phyloP scores from a whole-genome alignment of 2,888 invertebrate species.

The Stomorhina lunata region DNA sequence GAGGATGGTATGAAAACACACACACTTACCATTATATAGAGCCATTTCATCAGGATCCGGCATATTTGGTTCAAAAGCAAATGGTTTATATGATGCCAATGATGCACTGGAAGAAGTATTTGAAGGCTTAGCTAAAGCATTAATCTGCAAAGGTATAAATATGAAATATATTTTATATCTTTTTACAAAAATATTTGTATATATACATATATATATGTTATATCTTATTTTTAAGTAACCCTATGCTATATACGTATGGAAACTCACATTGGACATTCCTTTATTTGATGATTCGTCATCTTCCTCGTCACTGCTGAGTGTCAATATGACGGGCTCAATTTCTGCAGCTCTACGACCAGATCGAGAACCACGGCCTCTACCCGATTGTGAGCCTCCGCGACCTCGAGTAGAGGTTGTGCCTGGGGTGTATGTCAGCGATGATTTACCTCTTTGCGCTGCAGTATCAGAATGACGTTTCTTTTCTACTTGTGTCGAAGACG shows the following conservation, averaged over 20 bases:
- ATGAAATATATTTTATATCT: not conserved
- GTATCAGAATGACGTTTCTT: constrained; percentile 71
- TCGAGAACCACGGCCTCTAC: constrained; percentile 78
- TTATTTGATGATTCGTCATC: constrained; percentile 77
- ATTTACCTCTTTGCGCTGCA: constrained; percentile 47
- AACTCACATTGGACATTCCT: constrained; percentile 71
- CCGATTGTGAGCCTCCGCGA: constrained; percentile 70
- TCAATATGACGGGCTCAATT: constrained; percentile 85
- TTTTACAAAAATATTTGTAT: not conserved
- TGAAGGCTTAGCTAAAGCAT: constrained; percentile 32
- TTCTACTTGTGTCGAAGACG: constrained; percentile 37
- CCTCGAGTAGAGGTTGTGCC: constrained; percentile 55
- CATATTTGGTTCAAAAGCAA: constrained; percentile 76
- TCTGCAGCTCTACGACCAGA: constrained; percentile 81
- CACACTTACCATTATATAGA: constrained; percentile 74
- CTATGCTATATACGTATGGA: not conserved
- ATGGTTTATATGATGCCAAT: constrained; percentile 69
- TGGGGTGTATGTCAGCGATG: constrained; percentile 49
- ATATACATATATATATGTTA: not conserved
- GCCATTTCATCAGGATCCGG: constrained; percentile 74
- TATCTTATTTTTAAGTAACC: not conserved
- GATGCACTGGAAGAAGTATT: constrained; percentile 46
- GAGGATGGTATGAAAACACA: no score
- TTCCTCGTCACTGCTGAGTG: constrained; percentile 87
- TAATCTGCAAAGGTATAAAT: constrained; percentile 40